Base-by-base conservation (phyloP, 1,140 invertebrate genomes). In the Hyles vespertilio region DNA sequence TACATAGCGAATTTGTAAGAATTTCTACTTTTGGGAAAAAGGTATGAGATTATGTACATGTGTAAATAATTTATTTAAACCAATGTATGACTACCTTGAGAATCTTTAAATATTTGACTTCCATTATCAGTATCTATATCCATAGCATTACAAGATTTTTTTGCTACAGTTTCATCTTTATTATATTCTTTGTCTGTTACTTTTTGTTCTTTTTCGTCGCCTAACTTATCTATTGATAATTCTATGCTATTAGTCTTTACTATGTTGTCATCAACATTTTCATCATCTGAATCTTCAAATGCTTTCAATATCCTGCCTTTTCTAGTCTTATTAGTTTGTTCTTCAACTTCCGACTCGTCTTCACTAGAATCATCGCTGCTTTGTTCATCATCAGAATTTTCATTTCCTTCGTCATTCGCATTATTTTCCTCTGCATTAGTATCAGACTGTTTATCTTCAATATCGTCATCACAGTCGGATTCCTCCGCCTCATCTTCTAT, bases 401-500 rank as follows among this genome's bases (percentile, higher is more conserved):
- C 61, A n/a, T 56, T 44, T 10, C 54, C 56, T 59, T 73, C 61
- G 50, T 46, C 54, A 59, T 89, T 76, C 36, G 87, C 69, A 49
- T 77, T 72, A 57, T 78, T 63, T 56, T 69, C 68, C 59, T 79
- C 72, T 55, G 54, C 67, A 61, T 54, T 10, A 55, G 44, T 12
- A 32, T 57, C 61, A 9, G 34, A 49, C 3, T 36, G 32, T 32
- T 34, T 11, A 12, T 56, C 62, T 57, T 81, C 63, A 33, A 69
- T 62, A 51, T 74, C 64, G 46, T 76, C 74, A 50, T 77, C 75
- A 52, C 54, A 56, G 48, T 81, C 89, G 34, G 87, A 88, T 61
- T 88, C 89, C 59, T 90, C 89, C 53, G 90, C 85, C 66, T 90
- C 86, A 63, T 89, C 84, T 59, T 85, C 88, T 67, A 89, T 58